phyloP scores from a whole-genome alignment of 1,140 invertebrate genomes.

The Polypedilum vanderplanki region DNA sequence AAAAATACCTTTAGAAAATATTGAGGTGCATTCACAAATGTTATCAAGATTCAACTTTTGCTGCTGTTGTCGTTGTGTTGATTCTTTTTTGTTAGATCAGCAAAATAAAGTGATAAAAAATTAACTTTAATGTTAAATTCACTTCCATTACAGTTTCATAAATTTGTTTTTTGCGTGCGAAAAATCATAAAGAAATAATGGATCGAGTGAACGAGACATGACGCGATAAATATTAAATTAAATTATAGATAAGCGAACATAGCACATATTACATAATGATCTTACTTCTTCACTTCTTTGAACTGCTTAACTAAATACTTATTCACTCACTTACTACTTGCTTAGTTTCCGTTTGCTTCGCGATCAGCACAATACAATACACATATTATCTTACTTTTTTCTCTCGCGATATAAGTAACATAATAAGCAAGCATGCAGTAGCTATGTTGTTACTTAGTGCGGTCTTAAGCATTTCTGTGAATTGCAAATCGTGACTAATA shows the following conservation, averaged over 20 bases:
- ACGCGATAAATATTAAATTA: background rate
- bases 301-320: too few relatives aligned
- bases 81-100: background rate
- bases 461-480: background rate
- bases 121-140: background rate
- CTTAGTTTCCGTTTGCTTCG: background rate
- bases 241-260: background rate
- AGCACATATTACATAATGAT: background rate
- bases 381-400: too few relatives aligned
- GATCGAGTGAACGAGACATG: background rate
- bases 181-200: background rate
- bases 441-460: background rate
- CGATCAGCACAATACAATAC: background rate
- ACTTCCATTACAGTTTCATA: background rate
- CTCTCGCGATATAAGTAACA: background rate
- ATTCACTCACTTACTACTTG: background rate
- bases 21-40: background rate
- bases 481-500: slow-evolving; percentile 24
- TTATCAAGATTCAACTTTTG: slow-evolving; percentile 1
- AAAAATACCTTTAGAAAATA: background rate
- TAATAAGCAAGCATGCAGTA: background rate
- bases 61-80: too few relatives aligned
- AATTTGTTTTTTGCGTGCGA: background rate
- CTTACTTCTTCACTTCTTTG: background rate
- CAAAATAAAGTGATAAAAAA: background rate